These are phyloP conservation scores for Apogon talboti DNA, from an alignment of 2,797 vertebrate species.

Conservation along the genomic window DNA sequence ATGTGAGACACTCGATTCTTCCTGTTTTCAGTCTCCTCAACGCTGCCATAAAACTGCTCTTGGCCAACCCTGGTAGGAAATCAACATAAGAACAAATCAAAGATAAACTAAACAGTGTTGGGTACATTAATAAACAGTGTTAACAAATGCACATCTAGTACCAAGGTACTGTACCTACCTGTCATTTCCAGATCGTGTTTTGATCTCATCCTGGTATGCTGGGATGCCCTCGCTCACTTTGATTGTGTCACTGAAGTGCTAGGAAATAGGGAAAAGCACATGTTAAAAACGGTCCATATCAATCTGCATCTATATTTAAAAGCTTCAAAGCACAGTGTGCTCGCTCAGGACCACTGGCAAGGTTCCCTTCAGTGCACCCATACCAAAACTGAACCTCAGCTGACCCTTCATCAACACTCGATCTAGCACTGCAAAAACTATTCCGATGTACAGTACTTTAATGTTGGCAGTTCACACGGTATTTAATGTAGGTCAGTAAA, in stretches of 20 bases:
- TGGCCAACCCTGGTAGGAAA: conserved; percentile 60
- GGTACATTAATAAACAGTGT: not conserved
- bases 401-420: conserved; percentile 26
- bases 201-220: conserved; percentile 86
- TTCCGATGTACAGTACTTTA: conserved; percentile 35
- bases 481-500: conserved; percentile 19
- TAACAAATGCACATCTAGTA: not conserved
- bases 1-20: conserved; percentile 76
- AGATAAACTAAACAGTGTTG: not conserved
- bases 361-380: conserved; percentile 6
- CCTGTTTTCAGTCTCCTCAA: conserved; percentile 84
- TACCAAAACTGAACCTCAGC: conserved; percentile 35
- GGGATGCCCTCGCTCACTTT: conserved; percentile 88
- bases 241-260: conserved; percentile 89
- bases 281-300: conserved; percentile 6
- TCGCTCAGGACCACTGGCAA: conserved; percentile 20
- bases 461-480: conserved; percentile 10
- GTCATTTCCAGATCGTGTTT: conserved; percentile 80
- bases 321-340: conserved; percentile 17
- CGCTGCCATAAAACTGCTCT: conserved; percentile 73
- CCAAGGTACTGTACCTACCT: conserved; percentile 77
- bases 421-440: conserved; percentile 29
- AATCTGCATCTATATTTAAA: conserved; percentile 16
- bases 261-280: conserved; percentile 32
- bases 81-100: conserved; percentile 9